Evolutionary conservation across 2,888 invertebrate genomes (phyloP).

Genomic region (Agrotis puta): DNA sequence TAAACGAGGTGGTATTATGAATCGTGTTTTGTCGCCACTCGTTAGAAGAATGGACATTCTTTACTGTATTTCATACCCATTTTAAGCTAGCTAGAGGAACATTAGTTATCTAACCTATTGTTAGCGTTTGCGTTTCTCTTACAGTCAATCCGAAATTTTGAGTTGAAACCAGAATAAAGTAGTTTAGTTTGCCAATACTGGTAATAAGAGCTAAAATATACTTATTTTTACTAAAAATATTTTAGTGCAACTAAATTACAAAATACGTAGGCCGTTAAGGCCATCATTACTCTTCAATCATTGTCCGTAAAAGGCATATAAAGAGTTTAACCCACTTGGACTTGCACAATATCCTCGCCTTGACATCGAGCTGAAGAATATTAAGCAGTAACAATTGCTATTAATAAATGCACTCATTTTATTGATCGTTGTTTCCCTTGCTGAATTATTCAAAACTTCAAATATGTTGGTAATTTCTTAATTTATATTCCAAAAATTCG

Average conservation of each 20-base stretch:
- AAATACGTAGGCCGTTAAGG: slow-evolving; percentile 37
- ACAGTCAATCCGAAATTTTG: neutral
- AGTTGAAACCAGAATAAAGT: slow-evolving; percentile 19
- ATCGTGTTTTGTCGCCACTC: neutral
- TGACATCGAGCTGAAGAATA: slow-evolving; percentile 56
- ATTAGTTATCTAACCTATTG: too few species aligned
- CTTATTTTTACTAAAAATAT: slow-evolving; percentile 2
- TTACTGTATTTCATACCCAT: neutral
- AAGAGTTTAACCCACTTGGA: slow-evolving; percentile 55
- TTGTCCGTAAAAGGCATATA: slow-evolving; percentile 53
- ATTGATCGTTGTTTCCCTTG: slow-evolving; percentile 38
- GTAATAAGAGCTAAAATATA: neutral
- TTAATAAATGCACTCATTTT: slow-evolving; percentile 36
- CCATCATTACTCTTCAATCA: slow-evolving; percentile 39
- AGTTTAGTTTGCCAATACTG: neutral
- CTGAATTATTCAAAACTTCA: slow-evolving; percentile 3
- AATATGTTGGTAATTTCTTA: slow-evolving; percentile 15
- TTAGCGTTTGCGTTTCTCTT: slow-evolving; percentile 2
- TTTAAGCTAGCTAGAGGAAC: too few species aligned
- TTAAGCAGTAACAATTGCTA: slow-evolving; percentile 39
- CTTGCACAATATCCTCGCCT: slow-evolving; percentile 58
- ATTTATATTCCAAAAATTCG: slow-evolving; percentile 13
- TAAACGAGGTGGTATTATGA: neutral
- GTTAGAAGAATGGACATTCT: neutral
- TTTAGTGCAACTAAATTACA: slow-evolving; percentile 19